Percentiles rank a stretch among this genome's conserved stretches.
These are phyloP conservation scores for Crenuchus spilurus DNA, from an alignment of 2,797 vertebrate genomes.

Conservation along the genomic window DNA sequence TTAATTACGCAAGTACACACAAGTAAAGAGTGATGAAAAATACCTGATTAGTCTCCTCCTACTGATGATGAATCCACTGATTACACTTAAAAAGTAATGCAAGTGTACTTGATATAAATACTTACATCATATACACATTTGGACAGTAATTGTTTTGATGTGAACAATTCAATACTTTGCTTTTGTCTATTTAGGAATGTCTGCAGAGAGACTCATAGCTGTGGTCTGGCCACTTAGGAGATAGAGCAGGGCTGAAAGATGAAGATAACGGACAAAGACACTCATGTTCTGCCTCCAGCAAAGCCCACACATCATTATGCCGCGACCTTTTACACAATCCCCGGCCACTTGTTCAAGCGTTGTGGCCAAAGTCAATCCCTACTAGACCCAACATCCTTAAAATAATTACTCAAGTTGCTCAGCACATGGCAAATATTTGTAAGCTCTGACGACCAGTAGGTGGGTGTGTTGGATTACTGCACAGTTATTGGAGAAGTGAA, in stretches of 20 bases:
- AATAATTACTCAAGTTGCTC: constrained; percentile 13
- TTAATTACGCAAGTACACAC: too few species aligned
- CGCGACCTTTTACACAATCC: neutral
- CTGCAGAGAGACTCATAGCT: neutral
- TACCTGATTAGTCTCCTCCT: too few species aligned
- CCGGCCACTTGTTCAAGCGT: neutral
- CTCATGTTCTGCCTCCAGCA: constrained; percentile 42
- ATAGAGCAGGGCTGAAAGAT: constrained; percentile 24
- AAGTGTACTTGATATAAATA: too few species aligned
- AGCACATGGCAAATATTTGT: constrained; percentile 55
- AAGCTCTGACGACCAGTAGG: constrained; percentile 63
- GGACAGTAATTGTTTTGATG: too few species aligned
- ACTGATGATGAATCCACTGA: too few species aligned
- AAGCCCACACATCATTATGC: constrained; percentile 36
- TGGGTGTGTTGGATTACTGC: constrained; percentile 66
- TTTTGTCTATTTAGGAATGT: too few species aligned
- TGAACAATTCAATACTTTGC: too few species aligned
- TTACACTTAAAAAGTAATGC: too few species aligned
- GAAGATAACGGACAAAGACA: constrained; percentile 43
- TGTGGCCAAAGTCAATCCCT: neutral
- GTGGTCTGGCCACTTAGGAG: constrained; percentile 2
- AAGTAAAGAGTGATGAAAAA: too few species aligned
- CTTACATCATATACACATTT: too few species aligned
- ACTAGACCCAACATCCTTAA: neutral
- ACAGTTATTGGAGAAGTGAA: constrained; percentile 49